Conservation (phyloP, 2,113 vertebrate genomes). For the Chloroceryle aenea region DNA sequence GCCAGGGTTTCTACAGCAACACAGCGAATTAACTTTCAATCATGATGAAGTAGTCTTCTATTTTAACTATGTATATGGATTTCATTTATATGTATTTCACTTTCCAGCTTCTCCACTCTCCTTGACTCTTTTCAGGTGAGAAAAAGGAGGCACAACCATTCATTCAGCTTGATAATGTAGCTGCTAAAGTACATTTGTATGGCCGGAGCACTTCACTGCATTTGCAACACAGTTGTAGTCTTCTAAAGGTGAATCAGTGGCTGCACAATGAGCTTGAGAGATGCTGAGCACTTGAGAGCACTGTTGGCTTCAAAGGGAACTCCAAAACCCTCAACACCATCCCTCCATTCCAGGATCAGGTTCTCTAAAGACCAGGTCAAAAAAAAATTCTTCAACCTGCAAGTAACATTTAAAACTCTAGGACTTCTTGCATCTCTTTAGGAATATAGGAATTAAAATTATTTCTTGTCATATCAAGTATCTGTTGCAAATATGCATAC, state of each 20-base stretch:
- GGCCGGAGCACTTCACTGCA: background rate
- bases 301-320: background rate
- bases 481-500: background rate
- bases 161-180: background rate
- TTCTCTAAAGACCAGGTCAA: background rate
- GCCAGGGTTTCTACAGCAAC: slow-evolving; percentile 79
- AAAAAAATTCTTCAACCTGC: background rate
- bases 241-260: background rate
- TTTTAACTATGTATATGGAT: slow-evolving; percentile 45
- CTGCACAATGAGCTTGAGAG: background rate
- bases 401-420: background rate
- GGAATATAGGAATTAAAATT: background rate
- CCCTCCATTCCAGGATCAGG: background rate
- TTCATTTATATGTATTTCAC: slow-evolving; percentile 9
- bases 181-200: background rate
- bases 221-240: background rate
- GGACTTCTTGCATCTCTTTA: background rate
- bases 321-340: background rate
- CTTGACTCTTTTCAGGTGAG: background rate
- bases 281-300: background rate
- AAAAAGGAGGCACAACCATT: background rate
- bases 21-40: slow-evolving; percentile 69
- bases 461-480: background rate
- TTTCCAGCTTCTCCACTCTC: background rate
- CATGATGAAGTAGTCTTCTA: slow-evolving; percentile 49